phyloP scores from a whole-genome alignment of 2,797 vertebrate species.

The Remorina albescens region DNA sequence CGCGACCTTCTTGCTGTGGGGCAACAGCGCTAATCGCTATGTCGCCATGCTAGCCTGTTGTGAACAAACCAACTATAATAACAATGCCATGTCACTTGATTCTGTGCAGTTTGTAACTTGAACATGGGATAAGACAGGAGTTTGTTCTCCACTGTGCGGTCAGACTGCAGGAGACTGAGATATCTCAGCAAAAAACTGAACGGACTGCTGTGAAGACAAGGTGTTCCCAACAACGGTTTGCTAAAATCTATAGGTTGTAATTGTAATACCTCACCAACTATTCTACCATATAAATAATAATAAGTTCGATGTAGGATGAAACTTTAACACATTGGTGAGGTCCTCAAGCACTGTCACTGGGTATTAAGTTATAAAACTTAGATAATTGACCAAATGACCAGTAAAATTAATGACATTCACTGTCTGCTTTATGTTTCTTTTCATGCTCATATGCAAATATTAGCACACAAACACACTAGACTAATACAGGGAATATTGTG shows the following conservation, averaged over 20 bases:
- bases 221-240: too few species aligned
- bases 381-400: not conserved
- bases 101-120: not conserved
- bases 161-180: not conserved
- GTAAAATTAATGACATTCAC: not conserved
- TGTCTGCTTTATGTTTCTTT: not conserved
- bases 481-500: not conserved
- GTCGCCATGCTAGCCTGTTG: too few species aligned
- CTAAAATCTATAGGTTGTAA: too few species aligned
- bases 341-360: not conserved
- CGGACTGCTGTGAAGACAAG: not conserved
- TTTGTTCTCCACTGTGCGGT: not conserved
- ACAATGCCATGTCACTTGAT: not conserved
- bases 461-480: not conserved
- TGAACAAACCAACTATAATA: not conserved
- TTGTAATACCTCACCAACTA: not conserved
- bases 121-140: not conserved
- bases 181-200: not conserved
- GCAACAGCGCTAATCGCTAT: too few species aligned
- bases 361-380: not conserved
- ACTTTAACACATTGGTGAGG: too few species aligned
- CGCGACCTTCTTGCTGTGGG: too few species aligned
- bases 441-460: not conserved
- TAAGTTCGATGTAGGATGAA: not conserved
- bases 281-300: not conserved